Evolutionary conservation across 2,113 vertebrate species (phyloP).

Genomic region (Steatornis caripensis): DNA sequence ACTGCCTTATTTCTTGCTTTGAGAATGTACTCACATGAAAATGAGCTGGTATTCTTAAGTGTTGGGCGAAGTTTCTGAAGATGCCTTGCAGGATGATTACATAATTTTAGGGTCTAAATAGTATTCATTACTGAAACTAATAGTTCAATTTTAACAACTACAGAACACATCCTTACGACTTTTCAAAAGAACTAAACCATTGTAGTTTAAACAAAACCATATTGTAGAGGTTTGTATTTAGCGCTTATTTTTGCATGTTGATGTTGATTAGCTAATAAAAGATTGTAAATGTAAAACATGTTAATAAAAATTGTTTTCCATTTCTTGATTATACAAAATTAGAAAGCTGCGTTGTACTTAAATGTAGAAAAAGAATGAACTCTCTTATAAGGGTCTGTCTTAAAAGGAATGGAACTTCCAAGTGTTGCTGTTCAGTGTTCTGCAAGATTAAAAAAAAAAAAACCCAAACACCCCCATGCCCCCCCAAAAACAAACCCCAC

Average conservation of each 20-base stretch:
- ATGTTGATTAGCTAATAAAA: constrained; percentile 88
- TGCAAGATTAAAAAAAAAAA: background rate
- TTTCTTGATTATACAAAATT: constrained; percentile 63
- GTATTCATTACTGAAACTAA: constrained; percentile 66
- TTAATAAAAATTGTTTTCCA: constrained; percentile 75
- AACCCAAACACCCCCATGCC: too few relatives aligned
- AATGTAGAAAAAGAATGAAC: background rate
- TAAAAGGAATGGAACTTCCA: background rate
- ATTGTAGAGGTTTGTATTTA: constrained; percentile 83
- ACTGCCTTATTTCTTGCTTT: constrained; percentile 79
- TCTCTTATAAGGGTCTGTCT: background rate
- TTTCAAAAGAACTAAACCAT: constrained; percentile 56
- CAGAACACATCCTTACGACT: constrained; percentile 61
- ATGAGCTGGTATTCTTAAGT: constrained; percentile 68
- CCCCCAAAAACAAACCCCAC: background rate
- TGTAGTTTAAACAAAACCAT: constrained; percentile 69
- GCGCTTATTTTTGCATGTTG: constrained; percentile 90
- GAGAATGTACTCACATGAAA: constrained; percentile 79
- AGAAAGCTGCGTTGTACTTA: constrained; percentile 13
- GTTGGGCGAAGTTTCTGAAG: constrained; percentile 71
- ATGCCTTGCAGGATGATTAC: constrained; percentile 71
- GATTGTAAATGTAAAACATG: constrained; percentile 84
- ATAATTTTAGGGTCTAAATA: constrained; percentile 62
- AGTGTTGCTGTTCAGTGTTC: background rate
- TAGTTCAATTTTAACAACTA: constrained; percentile 65